Percentiles rank a stretch among this genome's conserved stretches.
These are phyloP conservation scores for Agrypnus murinus DNA, from an alignment of 2,888 invertebrate species.

Conservation along the genomic window DNA sequence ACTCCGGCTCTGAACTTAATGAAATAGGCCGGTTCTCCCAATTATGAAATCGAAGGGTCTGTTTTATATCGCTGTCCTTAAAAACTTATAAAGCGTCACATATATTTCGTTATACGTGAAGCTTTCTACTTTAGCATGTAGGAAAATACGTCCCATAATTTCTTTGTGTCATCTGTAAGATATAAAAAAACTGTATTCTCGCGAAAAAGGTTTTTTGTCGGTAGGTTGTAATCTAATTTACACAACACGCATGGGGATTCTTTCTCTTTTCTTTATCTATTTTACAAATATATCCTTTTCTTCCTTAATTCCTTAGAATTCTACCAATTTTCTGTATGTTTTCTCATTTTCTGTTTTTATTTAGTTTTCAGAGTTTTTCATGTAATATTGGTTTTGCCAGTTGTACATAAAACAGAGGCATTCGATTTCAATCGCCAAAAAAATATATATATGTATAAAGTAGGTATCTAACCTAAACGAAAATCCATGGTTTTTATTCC, in stretches of 20 bases:
- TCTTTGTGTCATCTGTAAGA: conserved; percentile 56
- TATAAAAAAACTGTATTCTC: conserved; percentile 55
- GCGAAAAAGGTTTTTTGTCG: conserved; percentile 55
- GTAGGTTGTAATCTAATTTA: conserved; percentile 61
- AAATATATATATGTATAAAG: background rate
- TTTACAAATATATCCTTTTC: conserved; percentile 60
- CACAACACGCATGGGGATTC: conserved; percentile 58
- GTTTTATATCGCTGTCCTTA: conserved; percentile 53
- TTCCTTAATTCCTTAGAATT: conserved; percentile 58
- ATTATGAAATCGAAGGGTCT: conserved; percentile 64
- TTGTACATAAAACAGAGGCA: conserved; percentile 46
- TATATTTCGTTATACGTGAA: conserved; percentile 44
- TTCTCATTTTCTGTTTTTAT: conserved; percentile 57
- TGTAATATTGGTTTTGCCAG: conserved; percentile 48
- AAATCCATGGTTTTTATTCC: background rate
- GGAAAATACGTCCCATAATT: conserved; percentile 53
- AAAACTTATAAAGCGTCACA: conserved; percentile 53
- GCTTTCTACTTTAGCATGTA: conserved; percentile 49
- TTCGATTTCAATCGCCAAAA: conserved; percentile 42
- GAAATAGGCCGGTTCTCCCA: conserved; percentile 64
- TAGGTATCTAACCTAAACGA: background rate
- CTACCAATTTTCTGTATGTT: conserved; percentile 59
- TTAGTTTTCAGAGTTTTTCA: conserved; percentile 50
- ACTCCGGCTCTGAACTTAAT: conserved; percentile 64
- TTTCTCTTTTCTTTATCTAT: conserved; percentile 59